Percentiles rank a stretch among this genome's conserved stretches.
Conservation (phyloP, 1,140 invertebrate species). For the silkworm (Bombyx mori) region ASM3026992v2 NC_085131.1:1472001-1472500, state of each 20-base stretch:
- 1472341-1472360: too few relatives aligned
- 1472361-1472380: too few relatives aligned
- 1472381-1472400: too few relatives aligned
- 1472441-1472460: too few relatives aligned
- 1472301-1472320: conserved; percentile 12
- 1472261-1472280: conserved; percentile 57
- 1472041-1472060: conserved; percentile 45
- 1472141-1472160: conserved; percentile 66
- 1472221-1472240: conserved; percentile 52
- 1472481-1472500: too few relatives aligned
- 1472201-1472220: conserved; percentile 41
- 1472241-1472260: conserved; percentile 55
- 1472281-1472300: conserved; percentile 50
- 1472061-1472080: conserved; percentile 49
- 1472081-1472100: conserved; percentile 65
- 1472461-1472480: too few relatives aligned
- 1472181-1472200: conserved; percentile 62
- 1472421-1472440: too few relatives aligned
- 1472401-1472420: too few relatives aligned
- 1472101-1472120: conserved; percentile 55
- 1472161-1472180: conserved; percentile 70
- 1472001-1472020: conserved; percentile 39
- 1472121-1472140: conserved; percentile 51
- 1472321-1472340: too few relatives aligned
- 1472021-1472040: conserved; percentile 61